A percentile compares a stretch with the other conserved stretches of the same genome.
phyloP scores from a whole-genome alignment of 2,888 invertebrate genomes.

The Epiblema foenella region DNA sequence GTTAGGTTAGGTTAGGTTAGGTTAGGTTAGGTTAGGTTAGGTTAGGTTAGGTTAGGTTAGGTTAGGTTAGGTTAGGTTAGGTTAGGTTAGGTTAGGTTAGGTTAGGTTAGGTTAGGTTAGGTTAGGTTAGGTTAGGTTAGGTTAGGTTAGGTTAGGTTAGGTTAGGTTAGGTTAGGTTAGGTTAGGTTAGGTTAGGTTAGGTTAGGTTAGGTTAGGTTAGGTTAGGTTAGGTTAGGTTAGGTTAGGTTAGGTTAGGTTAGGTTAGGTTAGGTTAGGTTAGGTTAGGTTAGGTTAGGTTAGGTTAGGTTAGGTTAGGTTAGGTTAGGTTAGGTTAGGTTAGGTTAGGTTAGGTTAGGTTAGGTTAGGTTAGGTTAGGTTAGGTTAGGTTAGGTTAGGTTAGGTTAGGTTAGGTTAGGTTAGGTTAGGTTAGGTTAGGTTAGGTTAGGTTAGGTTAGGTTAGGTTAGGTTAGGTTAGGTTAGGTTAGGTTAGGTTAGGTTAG shows the following conservation, averaged over 20 bases:
- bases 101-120: constrained; percentile 16
- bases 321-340: too few species aligned
- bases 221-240: too few species aligned
- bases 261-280: too few species aligned
- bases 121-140: constrained; percentile 28
- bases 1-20: constrained; percentile 43
- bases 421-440: background rate
- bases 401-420: constrained; percentile 1
- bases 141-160: constrained; percentile 19
- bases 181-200: too few species aligned
- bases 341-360: too few species aligned
- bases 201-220: too few species aligned
- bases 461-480: background rate
- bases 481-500: background rate
- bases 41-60: constrained; percentile 23
- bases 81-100: constrained; percentile 31
- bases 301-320: too few species aligned
- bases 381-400: constrained; percentile 1
- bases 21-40: constrained; percentile 37
- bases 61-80: constrained; percentile 45
- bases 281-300: too few species aligned
- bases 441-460: background rate
- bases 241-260: too few species aligned
- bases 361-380: too few species aligned
- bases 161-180: background rate